A percentile compares a stretch with the other conserved stretches of the same genome.
phyloP scores from a whole-genome alignment of 2,888 invertebrate genomes.

The Campopleginae sp. region DNA sequence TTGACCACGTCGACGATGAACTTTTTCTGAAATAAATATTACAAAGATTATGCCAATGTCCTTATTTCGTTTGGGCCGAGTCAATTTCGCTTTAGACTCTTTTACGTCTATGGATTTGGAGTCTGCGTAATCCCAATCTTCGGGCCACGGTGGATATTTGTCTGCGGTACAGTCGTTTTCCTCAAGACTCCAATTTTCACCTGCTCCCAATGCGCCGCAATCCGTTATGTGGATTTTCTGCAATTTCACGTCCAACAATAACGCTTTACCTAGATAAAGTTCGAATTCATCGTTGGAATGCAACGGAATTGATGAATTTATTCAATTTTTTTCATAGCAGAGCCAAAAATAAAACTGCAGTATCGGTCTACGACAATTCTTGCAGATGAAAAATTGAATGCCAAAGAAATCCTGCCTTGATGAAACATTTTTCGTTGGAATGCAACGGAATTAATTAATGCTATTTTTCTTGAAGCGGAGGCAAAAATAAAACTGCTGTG shows the following conservation, averaged over 20 bases:
- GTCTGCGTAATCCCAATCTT: conserved; percentile 87
- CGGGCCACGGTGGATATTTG: conserved; percentile 90
- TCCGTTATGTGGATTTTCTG: conserved; percentile 83
- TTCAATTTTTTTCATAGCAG: too few relatives aligned
- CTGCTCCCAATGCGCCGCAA: conserved; percentile 89
- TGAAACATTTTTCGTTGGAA: too few relatives aligned
- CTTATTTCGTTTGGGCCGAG: neutral
- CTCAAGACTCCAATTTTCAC: conserved; percentile 88
- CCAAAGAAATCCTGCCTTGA: too few relatives aligned
- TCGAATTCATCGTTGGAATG: too few relatives aligned
- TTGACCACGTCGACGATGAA: conserved; percentile 86
- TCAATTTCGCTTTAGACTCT: conserved; percentile 21
- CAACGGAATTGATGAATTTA: too few relatives aligned
- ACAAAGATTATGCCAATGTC: neutral
- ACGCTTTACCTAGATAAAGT: neutral
- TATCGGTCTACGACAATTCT: too few relatives aligned
- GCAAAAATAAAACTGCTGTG: too few relatives aligned
- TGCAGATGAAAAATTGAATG: too few relatives aligned
- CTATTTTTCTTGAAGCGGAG: too few relatives aligned
- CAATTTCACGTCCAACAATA: neutral
- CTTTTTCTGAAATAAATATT: conserved; percentile 82
- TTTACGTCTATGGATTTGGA: conserved; percentile 62
- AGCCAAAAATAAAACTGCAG: too few relatives aligned
- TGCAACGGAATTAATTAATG: too few relatives aligned
- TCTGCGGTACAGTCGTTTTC: conserved; percentile 91